Evolutionary conservation across 2,888 invertebrate genomes (phyloP).

Genomic region (Argynnis bischoffii): DNA sequence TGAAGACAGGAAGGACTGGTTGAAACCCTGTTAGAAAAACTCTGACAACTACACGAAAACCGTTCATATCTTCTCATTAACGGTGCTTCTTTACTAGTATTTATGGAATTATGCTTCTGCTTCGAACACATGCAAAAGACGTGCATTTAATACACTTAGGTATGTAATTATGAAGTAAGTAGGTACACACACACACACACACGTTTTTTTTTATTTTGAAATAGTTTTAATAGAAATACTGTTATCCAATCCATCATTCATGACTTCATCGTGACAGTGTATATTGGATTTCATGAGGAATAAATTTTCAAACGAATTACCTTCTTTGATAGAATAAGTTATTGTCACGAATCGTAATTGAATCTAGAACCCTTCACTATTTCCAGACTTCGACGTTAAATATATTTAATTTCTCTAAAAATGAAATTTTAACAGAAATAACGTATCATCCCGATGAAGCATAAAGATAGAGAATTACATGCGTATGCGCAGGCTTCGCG

Average conservation of each 20-base stretch:
- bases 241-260: neutral
- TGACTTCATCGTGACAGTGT: conserved; percentile 17
- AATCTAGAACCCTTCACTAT: conserved; percentile 17
- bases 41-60: conserved; percentile 34
- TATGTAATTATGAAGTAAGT: too few relatives aligned
- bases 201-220: neutral
- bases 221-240: neutral
- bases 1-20: conserved; percentile 61
- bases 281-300: conserved; percentile 18
- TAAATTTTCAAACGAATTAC: conserved; percentile 17
- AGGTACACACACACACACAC: too few relatives aligned
- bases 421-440: neutral
- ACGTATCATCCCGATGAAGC: conserved; percentile 43
- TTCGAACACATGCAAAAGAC: too few relatives aligned
- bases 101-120: neutral
- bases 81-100: conserved; percentile 22
- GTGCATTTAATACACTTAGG: too few relatives aligned
- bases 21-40: conserved; percentile 45
- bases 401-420: conserved; percentile 2
- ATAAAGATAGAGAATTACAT: conserved; percentile 42
- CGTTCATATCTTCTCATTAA: conserved; percentile 22
- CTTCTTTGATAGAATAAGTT: conserved; percentile 15
- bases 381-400: neutral
- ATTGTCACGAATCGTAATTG: conserved; percentile 21
- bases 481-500: conserved; percentile 57